Percentiles rank a stretch among this genome's conserved stretches.
These are phyloP conservation scores for Willowsia nigromaculata DNA, from an alignment of 2,888 invertebrate species.

Conservation along the genomic window DNA sequence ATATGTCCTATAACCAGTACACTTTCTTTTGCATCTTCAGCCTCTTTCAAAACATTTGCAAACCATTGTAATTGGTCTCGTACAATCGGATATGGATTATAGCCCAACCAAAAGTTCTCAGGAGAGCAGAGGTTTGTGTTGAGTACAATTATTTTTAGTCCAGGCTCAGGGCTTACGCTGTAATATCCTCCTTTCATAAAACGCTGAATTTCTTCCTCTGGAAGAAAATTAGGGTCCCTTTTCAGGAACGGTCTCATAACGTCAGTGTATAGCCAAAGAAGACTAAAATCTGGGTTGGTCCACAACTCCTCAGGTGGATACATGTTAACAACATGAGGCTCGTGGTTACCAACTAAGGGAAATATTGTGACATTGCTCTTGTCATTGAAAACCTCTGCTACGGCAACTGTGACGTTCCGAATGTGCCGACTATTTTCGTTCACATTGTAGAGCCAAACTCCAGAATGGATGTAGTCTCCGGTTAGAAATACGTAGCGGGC, in stretches of 20 bases:
- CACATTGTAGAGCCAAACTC: conserved; percentile 91
- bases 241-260: conserved; percentile 82
- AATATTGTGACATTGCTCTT: conserved; percentile 83
- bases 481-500: conserved; percentile 89
- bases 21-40: conserved; percentile 87
- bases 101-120: conserved; percentile 87
- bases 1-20: conserved; percentile 91
- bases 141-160: conserved; percentile 86
- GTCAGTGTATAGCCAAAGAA: conserved; percentile 88
- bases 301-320: conserved; percentile 71
- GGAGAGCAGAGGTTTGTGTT: conserved; percentile 90
- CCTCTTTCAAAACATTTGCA: conserved; percentile 85
- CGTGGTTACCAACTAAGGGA: conserved; percentile 91
- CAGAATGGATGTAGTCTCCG: conserved; percentile 93
- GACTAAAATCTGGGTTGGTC: conserved; percentile 51
- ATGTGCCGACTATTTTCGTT: conserved; percentile 85
- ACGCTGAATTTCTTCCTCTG: conserved; percentile 84
- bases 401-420: conserved; percentile 82
- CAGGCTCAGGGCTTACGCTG: conserved; percentile 84
- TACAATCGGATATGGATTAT: conserved; percentile 78
- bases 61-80: conserved; percentile 89
- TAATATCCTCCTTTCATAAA: conserved; percentile 89
- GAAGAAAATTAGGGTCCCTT: conserved; percentile 80
- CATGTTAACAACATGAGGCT: conserved; percentile 82
- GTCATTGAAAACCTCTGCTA: conserved; percentile 84